Conservation (phyloP, 37 sponge, comb jelly and placozoan genomes). For the Corticium candelabrum region DNA sequence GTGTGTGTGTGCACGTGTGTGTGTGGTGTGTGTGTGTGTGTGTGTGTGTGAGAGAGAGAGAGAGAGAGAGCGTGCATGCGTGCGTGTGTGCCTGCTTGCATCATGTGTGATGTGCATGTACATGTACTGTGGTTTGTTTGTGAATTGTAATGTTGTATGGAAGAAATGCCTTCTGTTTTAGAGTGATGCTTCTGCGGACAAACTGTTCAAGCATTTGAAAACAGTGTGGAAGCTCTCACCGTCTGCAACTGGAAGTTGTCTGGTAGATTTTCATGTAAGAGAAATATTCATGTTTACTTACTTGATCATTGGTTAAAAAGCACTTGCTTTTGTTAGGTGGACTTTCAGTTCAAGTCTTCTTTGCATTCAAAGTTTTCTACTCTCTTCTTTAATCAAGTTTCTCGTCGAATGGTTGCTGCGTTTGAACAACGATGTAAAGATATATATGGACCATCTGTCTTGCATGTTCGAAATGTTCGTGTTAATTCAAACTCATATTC, state of each 20-base stretch:
- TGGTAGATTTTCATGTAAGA: background rate
- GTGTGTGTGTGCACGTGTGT: too few species aligned
- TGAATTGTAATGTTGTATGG: too few species aligned
- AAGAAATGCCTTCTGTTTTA: too few species aligned
- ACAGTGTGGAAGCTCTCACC: background rate
- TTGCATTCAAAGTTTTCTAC: background rate
- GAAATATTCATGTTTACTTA: too few species aligned
- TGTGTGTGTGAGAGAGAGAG: too few species aligned
- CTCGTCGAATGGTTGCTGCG: background rate
- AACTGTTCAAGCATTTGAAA: background rate
- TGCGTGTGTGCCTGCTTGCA: too few species aligned
- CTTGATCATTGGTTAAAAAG: background rate
- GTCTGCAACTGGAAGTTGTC: background rate
- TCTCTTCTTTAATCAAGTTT: background rate
- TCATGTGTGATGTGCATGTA: too few species aligned
- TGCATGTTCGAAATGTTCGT: too few species aligned
- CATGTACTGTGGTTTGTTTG: too few species aligned
- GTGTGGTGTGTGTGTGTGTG: too few species aligned
- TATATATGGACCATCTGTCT: background rate
- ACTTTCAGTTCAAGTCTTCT: background rate
- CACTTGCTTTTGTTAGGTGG: background rate
- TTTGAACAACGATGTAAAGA: background rate
- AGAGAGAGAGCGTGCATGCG: too few species aligned
- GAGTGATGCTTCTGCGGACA: background rate
- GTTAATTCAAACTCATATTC: too few species aligned